Evolutionary conservation across 2,888 invertebrate genomes (phyloP), one percentile per base, ranked within the genome.

Genomic region (Leuctra nigra): DNA sequence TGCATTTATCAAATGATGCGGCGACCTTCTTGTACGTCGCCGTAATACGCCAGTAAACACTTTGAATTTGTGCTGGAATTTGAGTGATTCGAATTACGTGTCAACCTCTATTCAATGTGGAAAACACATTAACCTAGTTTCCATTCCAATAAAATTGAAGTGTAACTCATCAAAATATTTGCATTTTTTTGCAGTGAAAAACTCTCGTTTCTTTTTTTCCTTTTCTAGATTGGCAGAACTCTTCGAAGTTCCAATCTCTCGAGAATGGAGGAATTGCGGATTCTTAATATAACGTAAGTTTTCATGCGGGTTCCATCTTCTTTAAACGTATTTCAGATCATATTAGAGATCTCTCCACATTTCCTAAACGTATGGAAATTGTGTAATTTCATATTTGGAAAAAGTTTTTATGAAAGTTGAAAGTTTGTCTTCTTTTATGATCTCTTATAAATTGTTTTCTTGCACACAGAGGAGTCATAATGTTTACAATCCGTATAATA

Each of bases 251-350:
- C 81, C 55, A 84, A 84, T 69, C 80, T 86, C 54, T 80, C 83
- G 14, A 82, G 81, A 67, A 67, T 72, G 68, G 74, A 75, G 60
- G 82, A 84, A 64, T 75, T 83, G 64, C 80, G 82, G 76, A 75
- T 87, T 64, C 74, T 85, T 65, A 84, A 82, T 67, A 78, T 84
- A 66, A 82, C 81, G 84, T 84, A 74, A 80, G 79, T 76, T 50
- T 68, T 54, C 16, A 36, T 23, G 14, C 20, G 9, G 11, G 41
- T 41, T 50, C 50, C 22, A 50, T 50, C 36, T 50, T 18, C 50
- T 50, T 16, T 24, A 18, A 50, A 50, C 33, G 20, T 50, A 48
- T 48, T 35, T 50, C 13, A 20, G 50, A 29, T 50, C 18, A 35
- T n/a, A 23, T 35, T 33, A 35, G 33, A 50, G 50, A 50, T 44